Conservation (phyloP, 2,888 invertebrate species). For the Drosophila pseudotalamancana region DNA sequence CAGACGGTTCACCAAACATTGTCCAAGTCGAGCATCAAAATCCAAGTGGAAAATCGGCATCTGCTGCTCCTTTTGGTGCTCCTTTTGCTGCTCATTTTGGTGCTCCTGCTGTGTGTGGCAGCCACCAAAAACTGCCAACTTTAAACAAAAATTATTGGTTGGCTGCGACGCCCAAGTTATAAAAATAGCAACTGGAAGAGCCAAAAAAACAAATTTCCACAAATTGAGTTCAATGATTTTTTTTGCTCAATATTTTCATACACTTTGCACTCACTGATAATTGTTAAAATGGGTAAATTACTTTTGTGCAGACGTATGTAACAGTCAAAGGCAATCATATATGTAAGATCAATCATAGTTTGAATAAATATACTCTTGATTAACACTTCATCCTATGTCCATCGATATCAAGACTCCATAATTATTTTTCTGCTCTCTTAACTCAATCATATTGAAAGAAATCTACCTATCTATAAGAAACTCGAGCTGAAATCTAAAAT, state of each 20-base stretch:
- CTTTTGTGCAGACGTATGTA: background rate
- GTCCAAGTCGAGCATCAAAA: constrained; percentile 9
- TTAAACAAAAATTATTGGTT: constrained; percentile 74
- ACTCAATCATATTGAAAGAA: too few species aligned
- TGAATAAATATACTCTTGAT: too few species aligned
- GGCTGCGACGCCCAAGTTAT: constrained; percentile 19
- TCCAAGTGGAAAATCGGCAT: constrained; percentile 7
- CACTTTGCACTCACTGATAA: background rate
- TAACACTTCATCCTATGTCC: too few species aligned
- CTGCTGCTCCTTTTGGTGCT: constrained; percentile 11
- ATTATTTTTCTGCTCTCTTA: too few species aligned
- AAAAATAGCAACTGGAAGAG: constrained; percentile 46
- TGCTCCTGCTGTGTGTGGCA: constrained; percentile 57
- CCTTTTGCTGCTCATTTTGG: constrained; percentile 10
- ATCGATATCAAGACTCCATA: too few species aligned
- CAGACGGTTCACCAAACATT: constrained; percentile 51
- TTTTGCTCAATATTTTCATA: constrained; percentile 4
- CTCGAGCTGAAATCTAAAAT: too few species aligned
- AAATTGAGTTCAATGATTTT: constrained; percentile 73
- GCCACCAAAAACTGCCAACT: constrained; percentile 62
- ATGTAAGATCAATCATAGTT: too few species aligned
- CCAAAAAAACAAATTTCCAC: constrained; percentile 27
- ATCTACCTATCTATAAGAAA: too few species aligned
- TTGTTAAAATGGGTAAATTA: background rate
- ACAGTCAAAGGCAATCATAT: too few species aligned